Evolutionary conservation across 1,140 invertebrate species (phyloP), one percentile per base, ranked within the genome.

Genomic region (Kradibia gibbosae): DNA sequence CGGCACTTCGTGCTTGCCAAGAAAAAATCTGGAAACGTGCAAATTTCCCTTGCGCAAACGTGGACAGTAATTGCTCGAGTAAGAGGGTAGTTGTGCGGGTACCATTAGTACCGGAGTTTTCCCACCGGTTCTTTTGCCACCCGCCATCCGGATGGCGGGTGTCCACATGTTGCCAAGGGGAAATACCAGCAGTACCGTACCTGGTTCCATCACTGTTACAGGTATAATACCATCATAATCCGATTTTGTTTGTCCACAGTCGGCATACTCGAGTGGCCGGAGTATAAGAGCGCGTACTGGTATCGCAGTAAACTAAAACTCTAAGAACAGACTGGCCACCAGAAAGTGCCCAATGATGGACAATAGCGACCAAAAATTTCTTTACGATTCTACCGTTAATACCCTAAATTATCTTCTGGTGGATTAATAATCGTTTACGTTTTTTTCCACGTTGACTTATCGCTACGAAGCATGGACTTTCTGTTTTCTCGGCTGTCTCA

Each of bases 141-240:
- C 62, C 20, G 62, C 2, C 34, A 67, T 39, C 36, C 5, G 5
- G 62, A n/a, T 22, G 7, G n/a, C 20, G 36, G 42, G 70, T 15
- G 39, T 31, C 42, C 70, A 50, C 34, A 48, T 72, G 39, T 72
- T 48, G n/a, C 42, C 7, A 0, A 1, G 70, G 70, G 70, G 70
- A 48, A 48, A 72, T 31, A 72, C 70, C 70, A 50, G 70, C 45
- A 55, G 72, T 10, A n/a, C 28, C 45, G 20, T 53, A 45, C 70
- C 70, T n/a, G 70, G 42, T 20, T 4, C 4, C 7, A 53, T 8
- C n/a, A 28, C 3, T 31, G 2, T 31, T 53, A 22, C 72, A 55
- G 72, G 72, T 55, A 55, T 55, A 73, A 73, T 73, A 20, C 71
- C 71, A 31, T 73, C 53, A 73, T 73, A 73, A 73, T 73, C 71